phyloP scores from a whole-genome alignment of 2,888 invertebrate genomes.

The Neoaliturus tenellus region DNA sequence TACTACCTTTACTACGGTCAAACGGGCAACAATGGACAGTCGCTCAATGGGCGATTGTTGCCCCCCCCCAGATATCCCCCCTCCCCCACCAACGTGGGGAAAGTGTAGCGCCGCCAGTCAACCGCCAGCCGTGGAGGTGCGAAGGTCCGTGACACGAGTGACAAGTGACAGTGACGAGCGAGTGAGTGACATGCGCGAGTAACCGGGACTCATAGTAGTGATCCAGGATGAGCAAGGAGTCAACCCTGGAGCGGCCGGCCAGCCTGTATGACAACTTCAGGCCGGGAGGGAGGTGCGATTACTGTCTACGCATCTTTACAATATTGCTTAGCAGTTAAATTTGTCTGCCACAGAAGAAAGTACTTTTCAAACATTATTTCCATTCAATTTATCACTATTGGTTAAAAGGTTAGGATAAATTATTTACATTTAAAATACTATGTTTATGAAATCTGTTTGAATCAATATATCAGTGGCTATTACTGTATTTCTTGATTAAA shows the following conservation, averaged over 20 bases:
- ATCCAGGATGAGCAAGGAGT: conserved; percentile 17
- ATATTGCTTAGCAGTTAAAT: no score
- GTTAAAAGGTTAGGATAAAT: no score
- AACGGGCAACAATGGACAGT: conserved; percentile 35
- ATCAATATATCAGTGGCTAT: no score
- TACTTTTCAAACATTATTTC: no score
- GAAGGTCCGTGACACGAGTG: not conserved
- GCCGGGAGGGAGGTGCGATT: conserved; percentile 44
- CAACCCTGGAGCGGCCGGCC: conserved; percentile 61
- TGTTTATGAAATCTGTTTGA: no score
- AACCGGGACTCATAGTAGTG: not conserved
- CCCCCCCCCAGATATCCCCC: not conserved
- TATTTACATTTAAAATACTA: no score
- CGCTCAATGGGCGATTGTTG: conserved; percentile 36
- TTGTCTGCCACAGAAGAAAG: no score
- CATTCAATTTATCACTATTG: no score
- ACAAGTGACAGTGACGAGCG: not conserved
- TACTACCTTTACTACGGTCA: conserved; percentile 17
- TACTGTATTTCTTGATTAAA: no score
- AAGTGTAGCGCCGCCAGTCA: not conserved
- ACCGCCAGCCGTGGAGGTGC: not conserved
- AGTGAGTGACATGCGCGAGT: not conserved
- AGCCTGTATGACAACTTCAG: conserved; percentile 67
- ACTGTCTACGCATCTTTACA: no score
- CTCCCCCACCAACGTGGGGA: not conserved